Evolutionary conservation across 2,888 invertebrate species (phyloP).

Genomic region (Iphiclides podalirius): DNA sequence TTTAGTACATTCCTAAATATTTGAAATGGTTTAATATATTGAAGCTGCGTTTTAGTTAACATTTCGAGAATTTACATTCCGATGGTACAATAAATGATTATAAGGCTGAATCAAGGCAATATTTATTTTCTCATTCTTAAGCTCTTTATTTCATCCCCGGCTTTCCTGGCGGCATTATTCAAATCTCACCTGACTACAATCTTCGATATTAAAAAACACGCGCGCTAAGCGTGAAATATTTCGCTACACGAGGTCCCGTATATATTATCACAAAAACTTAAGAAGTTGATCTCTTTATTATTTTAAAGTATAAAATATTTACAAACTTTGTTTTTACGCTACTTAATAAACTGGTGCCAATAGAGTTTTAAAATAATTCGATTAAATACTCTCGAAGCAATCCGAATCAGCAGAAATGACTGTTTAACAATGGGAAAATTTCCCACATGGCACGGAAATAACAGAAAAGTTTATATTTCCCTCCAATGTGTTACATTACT

Average conservation of each 20-base stretch:
- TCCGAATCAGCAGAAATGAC: no score
- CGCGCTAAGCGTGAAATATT: conserved; percentile 28
- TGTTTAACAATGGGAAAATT: no score
- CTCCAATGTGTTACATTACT: background rate
- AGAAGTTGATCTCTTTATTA: background rate
- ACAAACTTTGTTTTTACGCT: no score
- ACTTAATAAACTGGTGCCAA: no score
- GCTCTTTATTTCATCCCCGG: conserved; percentile 42
- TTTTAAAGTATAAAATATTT: background rate
- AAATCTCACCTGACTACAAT: conserved; percentile 40
- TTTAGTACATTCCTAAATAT: background rate
- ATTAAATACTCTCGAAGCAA: no score
- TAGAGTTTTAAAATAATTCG: no score
- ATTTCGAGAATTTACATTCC: conserved; percentile 29
- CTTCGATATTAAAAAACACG: conserved; percentile 41
- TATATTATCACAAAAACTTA: no score
- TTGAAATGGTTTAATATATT: conserved; percentile 10
- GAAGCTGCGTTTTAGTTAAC: conserved; percentile 16
- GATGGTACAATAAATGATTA: conserved; percentile 32
- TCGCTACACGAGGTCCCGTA: conserved; percentile 17
- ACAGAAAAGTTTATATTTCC: background rate
- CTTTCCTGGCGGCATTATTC: conserved; percentile 45
- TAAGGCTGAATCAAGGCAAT: conserved; percentile 29
- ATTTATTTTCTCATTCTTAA: conserved; percentile 36
- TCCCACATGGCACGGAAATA: no score